A percentile compares a stretch with the other conserved stretches of the same genome.
Evolutionary conservation across 2,888 invertebrate species (phyloP).

Genomic region (Hylaea fasciaria): DNA sequence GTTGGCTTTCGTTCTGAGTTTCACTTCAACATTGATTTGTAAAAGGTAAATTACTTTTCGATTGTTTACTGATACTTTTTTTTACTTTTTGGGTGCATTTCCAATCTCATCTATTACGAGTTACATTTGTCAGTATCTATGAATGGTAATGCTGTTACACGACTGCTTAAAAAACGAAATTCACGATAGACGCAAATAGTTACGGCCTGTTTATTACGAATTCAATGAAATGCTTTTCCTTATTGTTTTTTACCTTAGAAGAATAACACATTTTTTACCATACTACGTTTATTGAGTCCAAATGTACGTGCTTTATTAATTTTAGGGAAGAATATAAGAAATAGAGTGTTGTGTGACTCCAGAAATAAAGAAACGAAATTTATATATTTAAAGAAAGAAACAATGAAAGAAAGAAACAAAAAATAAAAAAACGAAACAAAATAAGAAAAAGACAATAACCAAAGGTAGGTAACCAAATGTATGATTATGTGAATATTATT

Average conservation of each 20-base stretch:
- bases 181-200: neutral
- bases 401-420: too few species aligned
- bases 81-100: constrained; percentile 9
- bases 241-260: neutral
- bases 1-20: constrained; percentile 44
- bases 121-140: constrained; percentile 9
- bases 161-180: constrained; percentile 5
- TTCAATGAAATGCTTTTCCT: neutral
- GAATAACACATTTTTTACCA: too few species aligned
- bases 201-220: neutral
- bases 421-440: too few species aligned
- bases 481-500: too few species aligned
- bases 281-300: too few species aligned
- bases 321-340: too few species aligned
- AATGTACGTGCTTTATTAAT: too few species aligned
- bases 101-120: constrained; percentile 17
- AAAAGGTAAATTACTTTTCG: constrained; percentile 50
- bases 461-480: too few species aligned
- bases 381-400: too few species aligned
- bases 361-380: too few species aligned
- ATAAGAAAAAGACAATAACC: too few species aligned
- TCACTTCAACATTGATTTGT: constrained; percentile 52
- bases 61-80: constrained; percentile 42
- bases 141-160: constrained; percentile 11
- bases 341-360: too few species aligned